Evolutionary conservation across 2,888 invertebrate species (phyloP), one percentile per base, ranked within the genome.

Genomic region (Elysia crispata): DNA sequence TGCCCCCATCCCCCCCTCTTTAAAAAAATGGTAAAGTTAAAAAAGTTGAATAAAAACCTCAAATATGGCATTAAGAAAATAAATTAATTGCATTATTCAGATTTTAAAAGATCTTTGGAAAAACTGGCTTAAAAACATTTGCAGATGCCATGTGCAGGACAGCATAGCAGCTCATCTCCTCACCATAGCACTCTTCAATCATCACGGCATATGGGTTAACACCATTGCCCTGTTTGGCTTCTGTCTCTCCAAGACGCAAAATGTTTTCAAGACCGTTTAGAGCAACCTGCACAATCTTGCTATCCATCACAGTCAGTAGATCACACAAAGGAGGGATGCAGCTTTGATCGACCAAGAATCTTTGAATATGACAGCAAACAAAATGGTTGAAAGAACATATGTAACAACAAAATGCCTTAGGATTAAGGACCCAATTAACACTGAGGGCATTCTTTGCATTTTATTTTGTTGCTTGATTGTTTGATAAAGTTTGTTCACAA

Each of bases 231-330:
- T 95, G 94, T 30, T 83, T 83, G 20, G 95, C 94, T 86, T 96
- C 95, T 89, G 96, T 95, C 90, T 97, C 97, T 13, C 98, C 98
- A 8, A 97, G 94, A 92, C 96, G 95, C 79, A 98, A 93, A 88
- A 98, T 98, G 93, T 98, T 98, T 91, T 98, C 98, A 83, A 99
- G 93, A 30, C 98, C 98, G 91, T 97, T 98, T 57, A 99, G 94
- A 31, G 98, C 98, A 72, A 98, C 98, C 83, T 90, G 97, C 41
- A 98, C 96, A 73, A 98, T 97, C 92, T 98, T 98, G 0, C 96
- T 94, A 92, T 99, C 98, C 93, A 96, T 96, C 69, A 98, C 95
- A 0, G 97, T 97, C 80, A 98, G 93, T 86, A 98, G 94, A 91
- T 98, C 97, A 92, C 98, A 98, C 88, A 98, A 93, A 0, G 98